phyloP scores from a whole-genome alignment of 2,888 invertebrate species.

The Enchytraeus crypticus region DNA sequence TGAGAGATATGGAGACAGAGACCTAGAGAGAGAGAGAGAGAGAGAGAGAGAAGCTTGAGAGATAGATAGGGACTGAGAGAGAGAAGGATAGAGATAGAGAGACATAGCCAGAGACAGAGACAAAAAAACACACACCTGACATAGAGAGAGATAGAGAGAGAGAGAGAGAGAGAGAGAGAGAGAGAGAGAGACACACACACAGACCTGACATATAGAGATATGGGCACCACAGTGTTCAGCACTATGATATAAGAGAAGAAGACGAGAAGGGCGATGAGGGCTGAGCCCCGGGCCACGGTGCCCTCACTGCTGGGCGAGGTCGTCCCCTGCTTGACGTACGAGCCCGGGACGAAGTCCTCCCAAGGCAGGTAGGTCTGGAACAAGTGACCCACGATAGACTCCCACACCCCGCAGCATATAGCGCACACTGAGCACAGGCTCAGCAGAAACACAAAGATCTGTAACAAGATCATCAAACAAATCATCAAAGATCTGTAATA shows the following conservation, averaged over 20 bases:
- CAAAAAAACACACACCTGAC: no score
- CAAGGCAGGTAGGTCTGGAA: constrained; percentile 68
- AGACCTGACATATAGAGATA: constrained; percentile 29
- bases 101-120: no score
- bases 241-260: constrained; percentile 99
- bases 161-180: no score
- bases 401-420: constrained; percentile 95
- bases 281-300: constrained; percentile 35
- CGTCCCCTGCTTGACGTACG: constrained; percentile 17
- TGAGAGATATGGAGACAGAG: no score
- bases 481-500: no score
- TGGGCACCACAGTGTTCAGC: constrained; percentile 58
- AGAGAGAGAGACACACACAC: background rate
- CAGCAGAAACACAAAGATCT: constrained; percentile 96
- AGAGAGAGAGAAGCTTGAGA: no score
- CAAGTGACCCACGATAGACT: constrained; percentile 67
- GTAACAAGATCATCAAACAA: constrained; percentile 48
- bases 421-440: constrained; percentile 96
- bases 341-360: constrained; percentile 76
- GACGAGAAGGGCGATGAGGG: constrained; percentile 87
- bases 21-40: no score
- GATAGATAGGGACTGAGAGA: no score
- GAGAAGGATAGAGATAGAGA: no score
- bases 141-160: no score
- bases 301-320: background rate